Percentiles rank a stretch among this genome's conserved stretches.
These are phyloP conservation scores for Bombus terrestris DNA, from an alignment of 1,140 invertebrate species.

Conservation along the genomic window DNA sequence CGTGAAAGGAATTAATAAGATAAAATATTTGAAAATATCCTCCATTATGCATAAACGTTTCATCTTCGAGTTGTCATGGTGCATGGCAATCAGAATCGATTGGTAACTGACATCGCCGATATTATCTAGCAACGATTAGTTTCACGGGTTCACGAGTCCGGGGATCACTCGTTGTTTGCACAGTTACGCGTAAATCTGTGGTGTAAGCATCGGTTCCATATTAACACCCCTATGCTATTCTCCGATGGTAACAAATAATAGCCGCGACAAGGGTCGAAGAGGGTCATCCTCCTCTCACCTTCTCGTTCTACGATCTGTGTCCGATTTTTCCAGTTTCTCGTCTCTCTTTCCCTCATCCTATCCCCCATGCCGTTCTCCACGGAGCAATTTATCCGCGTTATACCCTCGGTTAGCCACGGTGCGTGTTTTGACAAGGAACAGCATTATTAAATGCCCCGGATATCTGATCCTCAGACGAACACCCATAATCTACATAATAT, in stretches of 20 bases:
- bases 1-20: background rate
- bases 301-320: conserved; percentile 31
- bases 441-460: conserved; percentile 82
- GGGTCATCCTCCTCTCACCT: conserved; percentile 29
- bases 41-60: background rate
- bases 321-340: background rate
- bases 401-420: conserved; percentile 81
- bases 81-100: background rate
- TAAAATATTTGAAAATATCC: background rate
- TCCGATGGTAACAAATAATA: conserved; percentile 66
- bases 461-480: conserved; percentile 79
- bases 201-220: conserved; percentile 51
- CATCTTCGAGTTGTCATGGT: background rate
- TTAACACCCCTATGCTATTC: conserved; percentile 60
- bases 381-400: conserved; percentile 83
- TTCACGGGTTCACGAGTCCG: conserved; percentile 39
- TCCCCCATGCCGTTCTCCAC: conserved; percentile 70
- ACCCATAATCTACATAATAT: conserved; percentile 83
- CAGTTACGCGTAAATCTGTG: conserved; percentile 60
- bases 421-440: conserved; percentile 83
- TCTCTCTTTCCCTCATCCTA: conserved; percentile 13
- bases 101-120: conserved; percentile 35
- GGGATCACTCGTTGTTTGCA: conserved; percentile 50
- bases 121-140: conserved; percentile 41
- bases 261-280: conserved; percentile 52